Evolutionary conservation across 2,888 invertebrate genomes (phyloP), one percentile per base, ranked within the genome.

Genomic region (Linhomoeus sp.): DNA sequence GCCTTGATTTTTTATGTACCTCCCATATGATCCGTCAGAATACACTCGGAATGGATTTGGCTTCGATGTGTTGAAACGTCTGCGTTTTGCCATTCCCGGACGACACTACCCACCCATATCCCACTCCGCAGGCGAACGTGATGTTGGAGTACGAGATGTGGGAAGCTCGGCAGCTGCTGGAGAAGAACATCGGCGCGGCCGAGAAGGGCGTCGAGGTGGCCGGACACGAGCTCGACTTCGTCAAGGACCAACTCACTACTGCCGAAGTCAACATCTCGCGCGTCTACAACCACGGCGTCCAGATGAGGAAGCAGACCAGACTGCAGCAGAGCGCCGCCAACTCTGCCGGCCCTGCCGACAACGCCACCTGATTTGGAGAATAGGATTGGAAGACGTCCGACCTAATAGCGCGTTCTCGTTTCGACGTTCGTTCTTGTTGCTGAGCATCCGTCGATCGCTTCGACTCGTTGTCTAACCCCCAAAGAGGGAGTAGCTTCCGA

Each of bases 211-310:
- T 88, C 50, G 74, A 74, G 50, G 80, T 79, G 67, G 79, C 90
- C 37, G 85, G 87, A 59, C 79, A 84, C 63, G 90, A 92, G 71
- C 75, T 92, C 57, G 86, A 88, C 67, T 92, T 87, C 68, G 72
- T 92, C 48, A 77, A 90, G 62, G 92, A 94, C 73, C 94, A 94
- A 70, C 81, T 85, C 62, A 97, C 94, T n/a, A 94, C 90, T 22
- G 85, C 87, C 42, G 94, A 97, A 77, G 94, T 94, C 24, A 94
- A 92, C 67, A 90, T 94, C 86, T 92, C 94, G 29, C 74, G 94
- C 64, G 86, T 94, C 24, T 90, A 84, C 67, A 94, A 94, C 68
- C 92, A 90, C 90, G 85, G 90, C 70, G 87, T 94, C 2, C 90
- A 88, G 67, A 76, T 79, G 63, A 77, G 85, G 54, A 81, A 85